These are phyloP conservation scores for Omphaloscelis lunosa DNA, from an alignment of 2,888 invertebrate species.

Conservation along the genomic window DNA sequence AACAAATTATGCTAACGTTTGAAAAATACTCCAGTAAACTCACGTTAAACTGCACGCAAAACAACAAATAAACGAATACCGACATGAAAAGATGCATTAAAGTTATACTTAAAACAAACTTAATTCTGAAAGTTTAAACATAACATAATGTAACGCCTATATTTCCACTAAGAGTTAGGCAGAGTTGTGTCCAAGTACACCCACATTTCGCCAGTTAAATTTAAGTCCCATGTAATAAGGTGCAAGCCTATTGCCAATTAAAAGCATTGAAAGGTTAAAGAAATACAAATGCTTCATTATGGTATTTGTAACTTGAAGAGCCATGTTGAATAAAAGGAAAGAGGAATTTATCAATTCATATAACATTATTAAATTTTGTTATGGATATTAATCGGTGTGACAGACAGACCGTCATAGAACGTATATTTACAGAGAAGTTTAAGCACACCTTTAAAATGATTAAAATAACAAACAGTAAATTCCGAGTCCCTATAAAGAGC, in stretches of 20 bases:
- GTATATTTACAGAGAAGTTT: neutral
- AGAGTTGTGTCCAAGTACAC: too few relatives aligned
- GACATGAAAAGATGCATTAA: neutral
- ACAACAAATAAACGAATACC: neutral
- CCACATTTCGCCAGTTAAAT: too few relatives aligned
- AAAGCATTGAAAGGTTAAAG: neutral
- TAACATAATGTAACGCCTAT: neutral
- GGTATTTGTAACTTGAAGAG: neutral
- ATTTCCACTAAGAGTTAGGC: neutral
- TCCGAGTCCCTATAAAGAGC: neutral
- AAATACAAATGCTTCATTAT: neutral
- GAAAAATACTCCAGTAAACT: neutral
- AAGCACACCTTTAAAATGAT: neutral
- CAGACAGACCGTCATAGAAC: neutral
- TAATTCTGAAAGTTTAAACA: neutral
- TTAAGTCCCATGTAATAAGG: neutral
- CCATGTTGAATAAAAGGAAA: neutral
- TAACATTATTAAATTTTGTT: neutral
- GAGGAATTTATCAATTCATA: neutral
- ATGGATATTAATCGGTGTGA: neutral
- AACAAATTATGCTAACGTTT: neutral
- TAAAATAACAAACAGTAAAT: neutral
- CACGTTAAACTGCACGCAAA: neutral
- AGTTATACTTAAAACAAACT: neutral
- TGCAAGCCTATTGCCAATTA: neutral